These are phyloP conservation scores for Gambusia yucatana DNA, from an alignment of 2,797 vertebrate genomes.

Conservation along the genomic window DNA sequence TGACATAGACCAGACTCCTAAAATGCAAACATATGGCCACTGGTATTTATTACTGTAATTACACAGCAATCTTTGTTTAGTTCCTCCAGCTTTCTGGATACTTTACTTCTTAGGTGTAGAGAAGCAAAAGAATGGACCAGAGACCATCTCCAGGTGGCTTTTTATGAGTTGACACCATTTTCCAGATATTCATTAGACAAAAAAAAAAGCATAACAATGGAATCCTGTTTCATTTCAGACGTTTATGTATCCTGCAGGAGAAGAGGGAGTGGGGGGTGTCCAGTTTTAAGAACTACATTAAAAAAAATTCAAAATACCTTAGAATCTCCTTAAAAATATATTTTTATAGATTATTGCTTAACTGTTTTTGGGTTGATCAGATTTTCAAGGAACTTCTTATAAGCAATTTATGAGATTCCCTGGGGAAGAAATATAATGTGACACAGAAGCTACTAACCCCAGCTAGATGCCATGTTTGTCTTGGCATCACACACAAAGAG, in stretches of 20 bases:
- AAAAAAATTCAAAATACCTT: background rate
- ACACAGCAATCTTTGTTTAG: conserved; percentile 21
- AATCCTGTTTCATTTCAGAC: background rate
- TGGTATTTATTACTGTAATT: background rate
- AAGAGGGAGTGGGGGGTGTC: no score
- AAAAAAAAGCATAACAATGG: background rate
- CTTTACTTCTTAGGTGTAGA: conserved; percentile 14
- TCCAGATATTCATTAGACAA: background rate
- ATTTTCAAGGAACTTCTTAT: background rate
- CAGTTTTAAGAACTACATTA: background rate
- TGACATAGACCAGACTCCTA: background rate
- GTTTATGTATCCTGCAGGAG: background rate
- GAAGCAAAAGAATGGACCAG: background rate
- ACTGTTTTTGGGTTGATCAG: background rate
- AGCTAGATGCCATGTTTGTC: background rate
- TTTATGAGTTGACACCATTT: background rate
- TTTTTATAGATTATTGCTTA: background rate
- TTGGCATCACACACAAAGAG: background rate
- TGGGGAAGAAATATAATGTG: background rate
- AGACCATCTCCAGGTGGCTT: background rate
- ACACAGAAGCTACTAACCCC: background rate
- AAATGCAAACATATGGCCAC: background rate
- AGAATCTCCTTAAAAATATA: background rate
- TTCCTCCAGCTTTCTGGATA: conserved; percentile 14
- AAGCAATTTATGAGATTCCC: background rate